Base-by-base conservation (phyloP, 2,888 invertebrate genomes). In the Mayetiola destructor region DNA sequence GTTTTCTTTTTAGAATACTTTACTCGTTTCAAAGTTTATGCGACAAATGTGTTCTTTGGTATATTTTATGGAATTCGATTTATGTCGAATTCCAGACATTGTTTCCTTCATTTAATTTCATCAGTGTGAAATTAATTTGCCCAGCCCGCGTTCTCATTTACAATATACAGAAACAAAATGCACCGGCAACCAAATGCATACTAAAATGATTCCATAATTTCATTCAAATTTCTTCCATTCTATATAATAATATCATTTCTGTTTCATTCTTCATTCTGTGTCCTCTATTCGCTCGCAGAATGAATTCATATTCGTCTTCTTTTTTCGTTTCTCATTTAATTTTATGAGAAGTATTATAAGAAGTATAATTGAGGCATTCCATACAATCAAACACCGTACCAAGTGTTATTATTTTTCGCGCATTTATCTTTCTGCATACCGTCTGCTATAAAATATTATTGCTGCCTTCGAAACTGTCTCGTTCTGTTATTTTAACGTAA, bases 401-500 rank as follows among this genome's bases (percentile, higher is more conserved):
- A 32, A 32, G 32, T 32, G 32, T 10, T 32, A 10, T 32, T 9
- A 32, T 32, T 32, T 32, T 32, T 32, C 6, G 10, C 6, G 6
- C 8, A 10, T 32, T 6, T 5, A n/a, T 36, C 14, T 36, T 3
- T 20, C 5, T 18, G 20, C 39, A 39, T 39, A 42, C 42, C 42
- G 42, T 42, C 42, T 42, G 42, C 23, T 42, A 42, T 42, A 42
- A 42, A 42, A 42, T 42, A 42, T 42, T 42, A 23, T 42, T 42
- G 23, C 23, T 42, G 23, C 42, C 23, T n/a, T 42, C 48, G 23
- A 27, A 48, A 48, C 2, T 48, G 27, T 42, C 42, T 42, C 42
- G 23, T 42, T 42, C 23, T 42, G 42, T 42, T 42, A 42, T 42
- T 42, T 21, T 42, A 42, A 21, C 4, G 18, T 39, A 4, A 3